Percentiles rank a stretch among this genome's conserved stretches.
These are phyloP conservation scores for Plemyria rubiginata DNA, from an alignment of 2,888 invertebrate genomes.

Conservation along the genomic window DNA sequence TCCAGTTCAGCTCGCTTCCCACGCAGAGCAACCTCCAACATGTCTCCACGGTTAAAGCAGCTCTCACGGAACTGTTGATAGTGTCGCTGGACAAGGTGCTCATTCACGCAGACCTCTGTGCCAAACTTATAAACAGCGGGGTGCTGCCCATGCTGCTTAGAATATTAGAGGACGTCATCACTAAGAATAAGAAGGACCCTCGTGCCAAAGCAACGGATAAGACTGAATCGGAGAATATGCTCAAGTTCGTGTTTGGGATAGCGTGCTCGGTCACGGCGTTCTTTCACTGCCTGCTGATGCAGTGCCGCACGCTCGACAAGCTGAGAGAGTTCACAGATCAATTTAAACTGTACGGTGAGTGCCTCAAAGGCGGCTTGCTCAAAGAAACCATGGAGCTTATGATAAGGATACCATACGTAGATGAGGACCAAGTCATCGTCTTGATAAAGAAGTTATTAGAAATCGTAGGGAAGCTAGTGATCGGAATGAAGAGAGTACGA, in stretches of 20 bases:
- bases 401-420: constrained; percentile 75
- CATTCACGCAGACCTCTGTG: constrained; percentile 80
- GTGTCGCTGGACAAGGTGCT: constrained; percentile 84
- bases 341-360: constrained; percentile 85
- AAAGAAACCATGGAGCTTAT: constrained; percentile 83
- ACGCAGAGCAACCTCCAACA: constrained; percentile 60
- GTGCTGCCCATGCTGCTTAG: constrained; percentile 86
- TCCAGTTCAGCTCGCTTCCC: constrained; percentile 84
- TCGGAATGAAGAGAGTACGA: constrained; percentile 83
- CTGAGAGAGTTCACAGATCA: constrained; percentile 84
- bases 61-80: constrained; percentile 84
- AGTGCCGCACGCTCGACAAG: constrained; percentile 80
- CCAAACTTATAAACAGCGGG: constrained; percentile 85
- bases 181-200: constrained; percentile 65
- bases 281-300: constrained; percentile 85
- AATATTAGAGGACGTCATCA: constrained; percentile 83
- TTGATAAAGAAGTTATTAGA: constrained; percentile 84
- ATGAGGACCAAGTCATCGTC: constrained; percentile 63
- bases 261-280: constrained; percentile 85
- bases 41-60: constrained; percentile 80
- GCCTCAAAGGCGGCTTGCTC: constrained; percentile 83
- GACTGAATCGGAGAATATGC: constrained; percentile 79
- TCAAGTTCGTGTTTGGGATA: constrained; percentile 86
- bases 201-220: constrained; percentile 57
- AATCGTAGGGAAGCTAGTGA: constrained; percentile 82